These are phyloP conservation scores for Florisuga fusca DNA, from an alignment of 2,797 vertebrate genomes.

Conservation along the genomic window DNA sequence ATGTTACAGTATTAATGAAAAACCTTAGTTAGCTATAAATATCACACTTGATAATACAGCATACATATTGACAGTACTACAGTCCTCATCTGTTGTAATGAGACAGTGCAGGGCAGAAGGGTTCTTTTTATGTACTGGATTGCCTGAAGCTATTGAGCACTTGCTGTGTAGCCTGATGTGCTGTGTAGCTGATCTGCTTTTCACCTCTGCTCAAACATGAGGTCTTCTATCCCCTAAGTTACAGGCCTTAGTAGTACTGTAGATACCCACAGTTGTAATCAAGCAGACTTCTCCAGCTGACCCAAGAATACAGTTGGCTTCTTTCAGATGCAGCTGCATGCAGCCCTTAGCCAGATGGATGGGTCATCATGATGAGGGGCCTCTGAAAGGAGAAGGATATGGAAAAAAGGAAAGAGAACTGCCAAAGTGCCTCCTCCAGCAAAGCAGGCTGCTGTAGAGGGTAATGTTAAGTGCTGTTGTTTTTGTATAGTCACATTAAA, in stretches of 20 bases:
- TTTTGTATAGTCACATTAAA: conserved; percentile 20
- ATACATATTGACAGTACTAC: not conserved
- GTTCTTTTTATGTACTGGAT: not conserved
- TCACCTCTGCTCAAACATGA: not conserved
- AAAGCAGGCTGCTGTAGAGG: conserved; percentile 21
- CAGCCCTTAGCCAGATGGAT: conserved; percentile 33
- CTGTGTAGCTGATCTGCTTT: not conserved
- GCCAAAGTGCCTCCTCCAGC: conserved; percentile 56
- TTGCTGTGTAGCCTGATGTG: not conserved
- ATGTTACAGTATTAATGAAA: not conserved
- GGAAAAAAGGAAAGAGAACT: conserved; percentile 26
- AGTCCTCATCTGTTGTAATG: not conserved
- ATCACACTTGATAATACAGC: not conserved
- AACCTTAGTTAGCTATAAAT: not conserved
- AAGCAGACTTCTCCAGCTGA: conserved; percentile 17
- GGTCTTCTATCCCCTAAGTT: not conserved
- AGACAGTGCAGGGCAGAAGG: not conserved
- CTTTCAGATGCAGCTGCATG: conserved; percentile 62
- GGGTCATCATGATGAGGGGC: conserved; percentile 50
- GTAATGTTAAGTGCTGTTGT: conserved; percentile 15
- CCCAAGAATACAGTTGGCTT: conserved; percentile 62
- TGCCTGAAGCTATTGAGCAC: not conserved
- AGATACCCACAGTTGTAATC: not conserved
- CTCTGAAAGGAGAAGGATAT: conserved; percentile 50
- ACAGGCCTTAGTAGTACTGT: not conserved